Percentiles rank a stretch among this genome's conserved stretches.
These are phyloP conservation scores for Megaptera novaeangliae DNA, from an alignment of 2,113 vertebrate genomes.

Conservation along the genomic window DNA sequence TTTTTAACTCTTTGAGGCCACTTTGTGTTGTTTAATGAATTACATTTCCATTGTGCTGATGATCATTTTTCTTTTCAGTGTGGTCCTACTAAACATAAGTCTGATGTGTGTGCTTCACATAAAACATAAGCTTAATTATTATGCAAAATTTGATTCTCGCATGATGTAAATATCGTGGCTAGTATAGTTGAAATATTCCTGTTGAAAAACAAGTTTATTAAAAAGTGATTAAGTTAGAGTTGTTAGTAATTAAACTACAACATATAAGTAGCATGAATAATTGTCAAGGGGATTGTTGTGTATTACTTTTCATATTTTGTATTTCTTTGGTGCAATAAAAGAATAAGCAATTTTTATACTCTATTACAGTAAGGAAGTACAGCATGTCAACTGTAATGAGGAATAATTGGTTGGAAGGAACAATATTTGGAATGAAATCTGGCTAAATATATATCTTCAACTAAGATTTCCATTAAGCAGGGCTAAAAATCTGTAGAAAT, in stretches of 20 bases:
- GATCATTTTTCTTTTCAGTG: not conserved
- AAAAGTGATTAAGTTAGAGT: constrained; percentile 57
- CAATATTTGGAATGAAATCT: constrained; percentile 43
- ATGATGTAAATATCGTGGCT: not conserved
- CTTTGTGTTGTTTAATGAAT: not conserved
- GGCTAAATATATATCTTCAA: not conserved
- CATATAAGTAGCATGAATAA: constrained; percentile 26
- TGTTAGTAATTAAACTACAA: constrained; percentile 53
- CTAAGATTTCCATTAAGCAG: constrained; percentile 40
- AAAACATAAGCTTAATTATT: not conserved
- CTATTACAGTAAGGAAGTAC: not conserved
- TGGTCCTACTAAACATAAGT: not conserved
- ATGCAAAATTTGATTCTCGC: not conserved
- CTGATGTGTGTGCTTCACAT: not conserved
- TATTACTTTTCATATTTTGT: constrained; percentile 22
- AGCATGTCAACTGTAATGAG: not conserved
- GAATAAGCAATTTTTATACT: not conserved
- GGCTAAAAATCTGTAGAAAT: constrained; percentile 42
- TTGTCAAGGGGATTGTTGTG: not conserved
- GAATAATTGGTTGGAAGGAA: constrained; percentile 27
- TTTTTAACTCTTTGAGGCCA: not conserved
- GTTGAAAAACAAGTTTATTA: constrained; percentile 48
- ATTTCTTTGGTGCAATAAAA: constrained; percentile 32
- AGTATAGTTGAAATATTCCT: constrained; percentile 28
- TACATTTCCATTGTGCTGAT: not conserved